phyloP scores from a whole-genome alignment of 1,140 invertebrate species.

The Pseudomyrmex pallidus region DNA sequence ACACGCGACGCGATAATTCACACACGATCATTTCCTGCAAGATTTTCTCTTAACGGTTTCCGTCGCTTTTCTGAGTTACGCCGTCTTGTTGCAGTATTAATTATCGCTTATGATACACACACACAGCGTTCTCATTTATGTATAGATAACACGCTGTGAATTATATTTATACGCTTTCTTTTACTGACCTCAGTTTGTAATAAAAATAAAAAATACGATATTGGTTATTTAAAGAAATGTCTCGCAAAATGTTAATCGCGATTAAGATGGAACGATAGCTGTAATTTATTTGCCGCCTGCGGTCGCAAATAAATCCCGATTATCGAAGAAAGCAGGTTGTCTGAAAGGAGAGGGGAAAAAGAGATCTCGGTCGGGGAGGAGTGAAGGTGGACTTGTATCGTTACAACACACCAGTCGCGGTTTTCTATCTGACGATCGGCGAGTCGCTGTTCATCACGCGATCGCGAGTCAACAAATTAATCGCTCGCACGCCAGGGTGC shows the following conservation, averaged over 20 bases:
- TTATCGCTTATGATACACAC: slow-evolving; percentile 23
- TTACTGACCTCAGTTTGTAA: no score
- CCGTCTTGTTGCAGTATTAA: slow-evolving; percentile 33
- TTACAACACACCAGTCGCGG: neutral
- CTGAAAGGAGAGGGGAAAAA: neutral
- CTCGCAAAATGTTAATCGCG: neutral
- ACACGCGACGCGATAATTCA: slow-evolving; percentile 58
- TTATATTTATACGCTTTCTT: no score
- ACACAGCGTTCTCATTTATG: neutral
- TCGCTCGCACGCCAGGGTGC: slow-evolving; percentile 26
- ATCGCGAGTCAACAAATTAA: slow-evolving; percentile 59
- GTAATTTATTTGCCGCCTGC: neutral
- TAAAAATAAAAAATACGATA: slow-evolving; percentile 10
- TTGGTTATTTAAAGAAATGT: neutral
- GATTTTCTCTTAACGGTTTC: neutral
- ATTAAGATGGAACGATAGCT: neutral
- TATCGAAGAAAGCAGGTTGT: neutral
- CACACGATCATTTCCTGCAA: slow-evolving; percentile 20
- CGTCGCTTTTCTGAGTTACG: slow-evolving; percentile 9
- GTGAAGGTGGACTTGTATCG: neutral
- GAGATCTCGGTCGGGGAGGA: neutral
- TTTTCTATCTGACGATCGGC: slow-evolving; percentile 21
- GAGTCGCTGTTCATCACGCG: slow-evolving; percentile 44
- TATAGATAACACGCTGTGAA: neutral
- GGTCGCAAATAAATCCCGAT: neutral